Evolutionary conservation across 2,888 invertebrate genomes (phyloP), one percentile per base, ranked within the genome.

Genomic region (Pollenia griseotomentosa): DNA sequence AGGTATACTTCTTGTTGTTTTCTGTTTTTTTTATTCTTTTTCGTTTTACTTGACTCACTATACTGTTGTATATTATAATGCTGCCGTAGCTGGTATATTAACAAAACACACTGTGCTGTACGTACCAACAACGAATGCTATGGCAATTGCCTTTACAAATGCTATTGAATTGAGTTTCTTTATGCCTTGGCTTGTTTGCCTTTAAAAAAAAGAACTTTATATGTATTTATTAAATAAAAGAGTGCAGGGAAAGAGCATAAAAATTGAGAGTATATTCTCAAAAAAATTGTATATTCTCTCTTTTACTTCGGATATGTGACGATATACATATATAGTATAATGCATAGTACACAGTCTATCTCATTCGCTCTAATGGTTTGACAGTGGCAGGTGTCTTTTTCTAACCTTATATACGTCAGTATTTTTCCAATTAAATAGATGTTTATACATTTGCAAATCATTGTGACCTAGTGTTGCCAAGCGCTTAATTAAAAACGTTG

Each of bases 41-140:
- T 65, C 80, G 80, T 75, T 83, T 83, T 85, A 73, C 83, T 85
- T 86, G 86, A 77, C 83, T 88, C 86, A 88, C 88, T 81, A 74
- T 66, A 57, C 81, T 74, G 65, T 66, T 89, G 85, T 83, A 87
- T 87, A 87, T 84, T 87, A 84, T 82, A 87, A 84, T 89, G 88
- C 89, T 89, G 88, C 85, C 86, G 89, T 88, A 84, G 89, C 88
- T 88, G 86, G 88, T 89, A 89, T 90, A 92, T 92, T 91, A 91
- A 91, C 92, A 91, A 92, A 92, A 92, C 91, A 92, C 91, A 92
- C 91, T 91, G 91, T 87, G 88, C 83, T 87, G 87, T 87, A 91
- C 90, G 91, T 91, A 92, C 92, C 92, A 92, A 92, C 92, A 92
- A 92, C 92, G 88, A 85, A 92, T 92, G 92, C 89, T 89, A 89